Evolutionary conservation across 2,888 invertebrate genomes (phyloP), one percentile per base, ranked within the genome.

Genomic region (Buathra laborator): DNA sequence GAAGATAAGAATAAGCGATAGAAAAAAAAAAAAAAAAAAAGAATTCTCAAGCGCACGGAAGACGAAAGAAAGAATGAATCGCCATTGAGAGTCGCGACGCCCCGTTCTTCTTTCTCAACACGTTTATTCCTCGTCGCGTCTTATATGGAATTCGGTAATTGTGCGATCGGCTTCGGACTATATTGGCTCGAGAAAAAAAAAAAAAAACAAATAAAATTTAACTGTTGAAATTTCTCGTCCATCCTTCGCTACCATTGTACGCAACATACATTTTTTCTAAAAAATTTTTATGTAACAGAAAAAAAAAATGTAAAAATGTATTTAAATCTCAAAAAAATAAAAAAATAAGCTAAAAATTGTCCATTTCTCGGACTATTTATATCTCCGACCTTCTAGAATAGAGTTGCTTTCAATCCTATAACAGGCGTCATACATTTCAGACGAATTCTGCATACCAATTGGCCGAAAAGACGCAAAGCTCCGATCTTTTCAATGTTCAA

Each of bases 1-100:
- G 43, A 51, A 51, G 32, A 72, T 14, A 66, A 77, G 56, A 71
- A 53, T 76, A 48, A 68, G 70, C 67, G 59, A 53, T 24, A 24
- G 74, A 51, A 53, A 64, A 70, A 71, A 66, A 14, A 43, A 62
- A 48, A 37, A 67, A 46, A n/a, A 80, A 59, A 83, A 68, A 51
- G 46, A 72, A 12, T 68, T 19, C 67, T 62, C 48, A 10, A 70
- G 43, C 46, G 53, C 24, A 75, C 56, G 56, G 74, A 74, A 75
- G 74, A 78, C 19, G 56, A 12, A 37, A 80, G 72, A 78, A 80
- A 83, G 82, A 85, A 72, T 75, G 78, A 82, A 85, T 85, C 67
- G 77, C 86, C 85, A 85, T 82, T 81, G 70, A 64, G 70, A 81
- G 74, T 46, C 44, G 32, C 82, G 74, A 78, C 75, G 77, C 24